Conservation (phyloP, 2,113 vertebrate species). For the Desmodus rotundus region DNA sequence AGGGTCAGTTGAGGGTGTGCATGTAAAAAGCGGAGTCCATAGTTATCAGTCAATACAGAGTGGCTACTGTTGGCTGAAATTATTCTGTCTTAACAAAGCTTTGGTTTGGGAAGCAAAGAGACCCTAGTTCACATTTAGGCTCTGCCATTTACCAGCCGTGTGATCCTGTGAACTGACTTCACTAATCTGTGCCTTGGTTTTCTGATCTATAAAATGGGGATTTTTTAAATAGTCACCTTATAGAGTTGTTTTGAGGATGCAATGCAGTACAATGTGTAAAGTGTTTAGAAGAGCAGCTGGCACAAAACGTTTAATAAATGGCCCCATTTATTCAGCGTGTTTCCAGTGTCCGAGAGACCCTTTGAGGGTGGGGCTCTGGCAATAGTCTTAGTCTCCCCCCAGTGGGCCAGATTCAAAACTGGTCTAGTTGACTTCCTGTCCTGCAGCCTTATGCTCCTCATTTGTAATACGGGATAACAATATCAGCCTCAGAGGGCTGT, state of each 20-base stretch:
- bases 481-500: not conserved
- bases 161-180: slow-evolving; percentile 53
- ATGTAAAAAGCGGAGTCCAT: not conserved
- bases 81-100: slow-evolving; percentile 36
- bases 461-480: not conserved
- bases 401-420: not conserved
- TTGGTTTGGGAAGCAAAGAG: slow-evolving; percentile 21
- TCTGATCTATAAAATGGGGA: not conserved
- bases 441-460: not conserved
- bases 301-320: slow-evolving; percentile 4
- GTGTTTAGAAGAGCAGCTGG: slow-evolving; percentile 37
- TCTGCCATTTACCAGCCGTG: not conserved
- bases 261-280: not conserved
- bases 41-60: slow-evolving; percentile 2
- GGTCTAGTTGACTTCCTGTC: not conserved
- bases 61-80: not conserved
- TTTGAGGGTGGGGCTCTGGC: not conserved
- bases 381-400: not conserved
- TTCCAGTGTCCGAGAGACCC: not conserved
- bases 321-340: slow-evolving; percentile 31
- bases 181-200: slow-evolving; percentile 18
- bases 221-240: not conserved
- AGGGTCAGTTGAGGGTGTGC: slow-evolving; percentile 31
- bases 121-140: slow-evolving; percentile 33
- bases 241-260: slow-evolving; percentile 35